Evolutionary conservation across 2,113 vertebrate species (phyloP), one percentile per base, ranked within the genome.

Genomic region (Lichenostomus cassidix): DNA sequence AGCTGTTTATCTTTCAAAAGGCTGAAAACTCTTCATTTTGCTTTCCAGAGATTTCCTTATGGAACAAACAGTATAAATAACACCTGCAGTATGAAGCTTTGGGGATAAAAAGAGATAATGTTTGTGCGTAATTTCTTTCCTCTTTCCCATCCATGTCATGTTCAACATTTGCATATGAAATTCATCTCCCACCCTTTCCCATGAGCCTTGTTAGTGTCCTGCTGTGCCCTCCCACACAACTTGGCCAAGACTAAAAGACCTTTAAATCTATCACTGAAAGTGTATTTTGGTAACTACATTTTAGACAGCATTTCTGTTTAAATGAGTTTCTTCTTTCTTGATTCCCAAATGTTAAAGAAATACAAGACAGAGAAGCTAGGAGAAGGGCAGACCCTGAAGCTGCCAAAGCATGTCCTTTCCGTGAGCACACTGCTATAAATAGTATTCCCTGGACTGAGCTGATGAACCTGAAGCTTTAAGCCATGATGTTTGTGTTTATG

Each of bases 181-280:
- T 86, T 91, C 8, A 62, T 91, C 65, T 78, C 74, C 78, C 50
- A 44, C 81, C 69, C 82, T 78, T 91, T 91, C 82, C 90, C 77
- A 58, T 76, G 88, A 89, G 90, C 69, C 64, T 78, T 75, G 64
- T 60, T 69, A 56, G 39, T 73, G 80, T 89, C 90, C 82, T 93
- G 50, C 74, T 91, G 83, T 79, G 62, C 76, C 29, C n/a, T 87
- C 81, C 92, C 64, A 87, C 94, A 73, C 81, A 91, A 39, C 88
- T 89, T 94, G 73, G 78, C 64, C 15, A 3, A 62, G 89, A 58
- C 23, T 78, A 62, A 62, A 82, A 70, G 74, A n/a, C 71, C 64
- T 91, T 94, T 93, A 83, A 91, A 73, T 73, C 50, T 84, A 5
- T 60, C 77, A 73, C 69, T 81, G 85, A 67, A 92, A 91, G 69